A percentile compares a stretch with the other conserved stretches of the same genome.
Evolutionary conservation across 2,113 vertebrate genomes (phyloP).

Genomic region (Cacatua alba): DNA sequence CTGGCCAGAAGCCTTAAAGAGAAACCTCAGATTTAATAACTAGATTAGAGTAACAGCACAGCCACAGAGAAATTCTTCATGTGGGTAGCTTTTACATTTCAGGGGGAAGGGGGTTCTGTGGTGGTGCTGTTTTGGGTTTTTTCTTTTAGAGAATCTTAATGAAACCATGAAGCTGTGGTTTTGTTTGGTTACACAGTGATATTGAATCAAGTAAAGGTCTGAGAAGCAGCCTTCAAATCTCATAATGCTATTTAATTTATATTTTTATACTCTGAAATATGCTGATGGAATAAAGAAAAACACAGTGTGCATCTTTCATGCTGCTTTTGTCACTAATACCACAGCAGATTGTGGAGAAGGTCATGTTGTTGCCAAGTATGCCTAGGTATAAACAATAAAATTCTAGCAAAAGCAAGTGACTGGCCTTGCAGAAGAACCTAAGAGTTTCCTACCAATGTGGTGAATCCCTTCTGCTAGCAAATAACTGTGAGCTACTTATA

Average conservation of each 20-base stretch:
- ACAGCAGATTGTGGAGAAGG: constrained; percentile 25
- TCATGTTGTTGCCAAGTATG: background rate
- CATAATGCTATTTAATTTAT: background rate
- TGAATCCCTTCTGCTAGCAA: background rate
- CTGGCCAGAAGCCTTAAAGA: constrained; percentile 52
- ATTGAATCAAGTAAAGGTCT: background rate
- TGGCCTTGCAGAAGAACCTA: constrained; percentile 19
- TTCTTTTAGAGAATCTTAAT: background rate
- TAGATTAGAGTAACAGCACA: background rate
- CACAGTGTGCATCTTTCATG: background rate
- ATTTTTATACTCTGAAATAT: constrained; percentile 13
- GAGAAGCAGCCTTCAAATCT: background rate
- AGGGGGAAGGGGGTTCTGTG: background rate
- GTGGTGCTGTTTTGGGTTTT: background rate
- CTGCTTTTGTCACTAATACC: constrained; percentile 7
- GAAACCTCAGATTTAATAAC: background rate
- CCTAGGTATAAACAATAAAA: constrained; percentile 22
- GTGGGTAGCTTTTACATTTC: background rate
- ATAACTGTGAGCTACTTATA: constrained; percentile 27
- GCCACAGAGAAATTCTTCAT: background rate
- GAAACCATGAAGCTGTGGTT: background rate
- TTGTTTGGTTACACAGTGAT: background rate
- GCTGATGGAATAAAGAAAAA: constrained; percentile 29
- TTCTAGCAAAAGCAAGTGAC: background rate
- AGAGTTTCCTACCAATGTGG: background rate